These are phyloP conservation scores for Phthorimaea operculella DNA, from an alignment of 1,140 invertebrate species.

Conservation along the genomic window DNA sequence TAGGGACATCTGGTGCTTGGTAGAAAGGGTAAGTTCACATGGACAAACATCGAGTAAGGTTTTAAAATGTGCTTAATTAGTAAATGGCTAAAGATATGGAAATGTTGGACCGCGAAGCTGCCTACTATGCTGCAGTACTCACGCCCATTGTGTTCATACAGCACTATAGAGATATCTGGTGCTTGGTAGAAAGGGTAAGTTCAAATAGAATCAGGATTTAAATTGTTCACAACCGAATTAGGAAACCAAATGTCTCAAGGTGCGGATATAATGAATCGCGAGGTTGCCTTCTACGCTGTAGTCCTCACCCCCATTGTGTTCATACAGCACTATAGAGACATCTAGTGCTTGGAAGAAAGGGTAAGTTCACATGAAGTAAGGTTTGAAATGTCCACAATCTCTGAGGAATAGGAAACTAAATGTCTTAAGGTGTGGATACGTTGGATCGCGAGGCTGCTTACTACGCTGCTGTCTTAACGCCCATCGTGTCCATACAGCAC, in stretches of 20 bases:
- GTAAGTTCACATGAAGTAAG: conserved; percentile 19
- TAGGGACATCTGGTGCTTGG: conserved; percentile 46
- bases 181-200: conserved; percentile 45
- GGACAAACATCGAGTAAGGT: neutral
- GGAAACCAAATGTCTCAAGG: too few species aligned
- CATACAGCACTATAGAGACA: conserved; percentile 43
- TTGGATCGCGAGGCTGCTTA: conserved; percentile 45
- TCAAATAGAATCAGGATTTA: neutral
- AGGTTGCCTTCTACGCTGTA: conserved; percentile 42
- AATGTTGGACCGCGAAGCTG: conserved; percentile 40
- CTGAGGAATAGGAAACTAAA: conserved; percentile 32
- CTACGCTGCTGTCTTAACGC: conserved; percentile 41
- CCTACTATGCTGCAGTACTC: conserved; percentile 39
- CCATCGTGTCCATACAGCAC: conserved; percentile 43
- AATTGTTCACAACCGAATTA: too few species aligned
- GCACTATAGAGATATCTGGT: conserved; percentile 49
- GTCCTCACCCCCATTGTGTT: conserved; percentile 45
- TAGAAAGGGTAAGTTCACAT: conserved; percentile 36
- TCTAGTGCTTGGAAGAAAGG: conserved; percentile 49
- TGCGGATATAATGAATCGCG: conserved; percentile 43
- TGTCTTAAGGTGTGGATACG: conserved; percentile 40
- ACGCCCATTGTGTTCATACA: conserved; percentile 47
- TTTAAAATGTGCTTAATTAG: too few species aligned
- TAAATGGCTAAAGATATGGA: too few species aligned
- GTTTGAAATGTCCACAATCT: conserved; percentile 29